Percentiles rank a stretch among this genome's conserved stretches.
These are phyloP conservation scores for Syndactyla subalaris DNA, from an alignment of 2,797 vertebrate species.

Conservation along the genomic window DNA sequence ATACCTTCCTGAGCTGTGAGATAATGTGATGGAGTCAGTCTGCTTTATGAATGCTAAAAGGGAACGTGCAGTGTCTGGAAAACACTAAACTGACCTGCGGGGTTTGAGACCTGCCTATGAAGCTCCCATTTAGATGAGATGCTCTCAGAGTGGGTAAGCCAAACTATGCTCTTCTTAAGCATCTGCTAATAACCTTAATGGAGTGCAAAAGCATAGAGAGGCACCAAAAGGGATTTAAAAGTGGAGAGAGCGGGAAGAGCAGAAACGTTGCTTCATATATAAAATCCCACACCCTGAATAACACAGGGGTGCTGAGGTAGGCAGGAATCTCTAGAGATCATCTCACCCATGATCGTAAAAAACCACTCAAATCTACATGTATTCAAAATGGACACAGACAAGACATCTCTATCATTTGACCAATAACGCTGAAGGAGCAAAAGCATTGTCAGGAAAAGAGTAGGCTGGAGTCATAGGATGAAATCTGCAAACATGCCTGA, in stretches of 20 bases:
- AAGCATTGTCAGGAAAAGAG: neutral
- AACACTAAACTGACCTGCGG: constrained; percentile 4
- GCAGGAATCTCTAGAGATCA: neutral
- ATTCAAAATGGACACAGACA: neutral
- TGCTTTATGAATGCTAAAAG: constrained; percentile 43
- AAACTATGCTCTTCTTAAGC: neutral
- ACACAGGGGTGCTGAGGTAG: neutral
- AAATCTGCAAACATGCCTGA: neutral
- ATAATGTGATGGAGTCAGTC: neutral
- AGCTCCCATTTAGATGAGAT: constrained; percentile 25
- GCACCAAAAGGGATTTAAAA: constrained; percentile 29
- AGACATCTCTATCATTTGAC: neutral
- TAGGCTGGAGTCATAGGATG: neutral
- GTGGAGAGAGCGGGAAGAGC: neutral
- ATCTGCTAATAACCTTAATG: constrained; percentile 57
- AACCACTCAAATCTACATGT: neutral
- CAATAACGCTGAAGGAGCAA: constrained; percentile 6
- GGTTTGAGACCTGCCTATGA: constrained; percentile 29
- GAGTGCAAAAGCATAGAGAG: constrained; percentile 14
- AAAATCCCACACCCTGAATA: neutral
- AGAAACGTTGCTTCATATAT: neutral
- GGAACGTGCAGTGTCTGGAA: neutral
- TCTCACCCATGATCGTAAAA: neutral
- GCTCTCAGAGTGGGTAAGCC: neutral
- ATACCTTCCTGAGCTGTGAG: neutral